A percentile compares a stretch with the other conserved stretches of the same genome.
Evolutionary conservation across 2,797 vertebrate genomes (phyloP).

Genomic region (Macroramphosus scolopax): DNA sequence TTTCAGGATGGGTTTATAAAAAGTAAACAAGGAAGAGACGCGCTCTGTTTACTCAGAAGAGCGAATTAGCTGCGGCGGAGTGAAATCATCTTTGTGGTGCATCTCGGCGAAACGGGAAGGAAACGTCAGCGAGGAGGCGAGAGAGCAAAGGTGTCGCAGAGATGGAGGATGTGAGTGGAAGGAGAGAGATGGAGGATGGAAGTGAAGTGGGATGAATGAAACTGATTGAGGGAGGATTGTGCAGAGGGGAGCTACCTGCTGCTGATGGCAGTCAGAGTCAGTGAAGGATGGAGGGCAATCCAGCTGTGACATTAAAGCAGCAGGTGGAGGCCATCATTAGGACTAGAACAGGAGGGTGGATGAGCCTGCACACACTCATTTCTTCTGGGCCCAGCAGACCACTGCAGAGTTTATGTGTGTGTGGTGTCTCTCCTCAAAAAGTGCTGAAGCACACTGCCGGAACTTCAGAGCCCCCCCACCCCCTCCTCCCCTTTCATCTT

Average conservation of each 20-base stretch:
- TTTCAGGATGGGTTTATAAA: conserved; percentile 66
- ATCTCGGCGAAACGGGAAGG: no score
- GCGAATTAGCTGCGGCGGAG: conserved; percentile 44
- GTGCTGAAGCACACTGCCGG: conserved; percentile 58
- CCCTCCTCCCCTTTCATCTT: conserved; percentile 49
- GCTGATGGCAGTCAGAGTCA: conserved; percentile 79
- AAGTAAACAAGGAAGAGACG: conserved; percentile 49
- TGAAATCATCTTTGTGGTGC: conserved; percentile 14
- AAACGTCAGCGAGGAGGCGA: no score
- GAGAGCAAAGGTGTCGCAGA: background rate
- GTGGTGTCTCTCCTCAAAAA: conserved; percentile 33
- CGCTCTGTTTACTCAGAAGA: conserved; percentile 45
- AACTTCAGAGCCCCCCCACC: conserved; percentile 64
- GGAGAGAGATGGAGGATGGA: conserved; percentile 60
- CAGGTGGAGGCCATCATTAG: conserved; percentile 99
- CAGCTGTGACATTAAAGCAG: conserved; percentile 99
- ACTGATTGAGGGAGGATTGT: conserved; percentile 46
- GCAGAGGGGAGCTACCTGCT: conserved; percentile 70
- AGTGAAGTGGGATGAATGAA: conserved; percentile 51
- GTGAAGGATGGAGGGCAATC: conserved; percentile 92
- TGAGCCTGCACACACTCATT: conserved; percentile 89
- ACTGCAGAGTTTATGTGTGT: conserved; percentile 73
- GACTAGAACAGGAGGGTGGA: conserved; percentile 92
- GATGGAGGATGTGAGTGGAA: conserved; percentile 31
- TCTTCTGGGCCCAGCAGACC: conserved; percentile 85